phyloP scores from a whole-genome alignment of 2,113 vertebrate genomes.

The Cololabis saira region DNA sequence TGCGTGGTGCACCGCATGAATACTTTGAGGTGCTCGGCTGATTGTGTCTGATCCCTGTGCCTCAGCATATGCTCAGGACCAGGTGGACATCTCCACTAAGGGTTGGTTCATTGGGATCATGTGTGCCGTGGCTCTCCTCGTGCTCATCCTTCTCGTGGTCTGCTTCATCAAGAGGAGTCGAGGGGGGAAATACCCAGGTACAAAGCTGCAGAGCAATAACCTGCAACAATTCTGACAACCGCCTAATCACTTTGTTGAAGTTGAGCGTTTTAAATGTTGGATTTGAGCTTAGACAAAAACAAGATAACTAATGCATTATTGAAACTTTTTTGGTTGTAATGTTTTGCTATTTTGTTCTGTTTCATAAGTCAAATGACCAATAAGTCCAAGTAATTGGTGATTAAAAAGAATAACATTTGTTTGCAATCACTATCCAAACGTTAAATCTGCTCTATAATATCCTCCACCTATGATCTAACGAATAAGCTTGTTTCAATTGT shows the following conservation, averaged over 20 bases:
- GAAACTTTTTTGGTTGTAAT: neutral
- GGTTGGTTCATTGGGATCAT: conserved; percentile 99
- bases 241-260: too few relatives aligned
- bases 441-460: neutral
- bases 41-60: conserved; percentile 11
- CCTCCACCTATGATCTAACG: neutral
- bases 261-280: too few relatives aligned
- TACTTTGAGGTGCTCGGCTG: neutral
- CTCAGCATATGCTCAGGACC: conserved; percentile 82
- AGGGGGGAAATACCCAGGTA: conserved; percentile 96
- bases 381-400: too few relatives aligned
- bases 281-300: too few relatives aligned
- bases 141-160: conserved; percentile 94
- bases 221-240: neutral
- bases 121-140: conserved; percentile 96
- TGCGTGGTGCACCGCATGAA: neutral
- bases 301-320: neutral
- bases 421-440: too few relatives aligned
- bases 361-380: neutral
- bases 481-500: conserved; percentile 33
- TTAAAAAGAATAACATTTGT: too few relatives aligned
- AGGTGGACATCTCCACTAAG: conserved; percentile 94
- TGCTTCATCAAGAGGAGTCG: conserved; percentile 98
- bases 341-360: neutral
- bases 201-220: neutral